These are phyloP conservation scores for Heliconius hermathena DNA, from an alignment of 1,140 invertebrate species.

Conservation along the genomic window DNA sequence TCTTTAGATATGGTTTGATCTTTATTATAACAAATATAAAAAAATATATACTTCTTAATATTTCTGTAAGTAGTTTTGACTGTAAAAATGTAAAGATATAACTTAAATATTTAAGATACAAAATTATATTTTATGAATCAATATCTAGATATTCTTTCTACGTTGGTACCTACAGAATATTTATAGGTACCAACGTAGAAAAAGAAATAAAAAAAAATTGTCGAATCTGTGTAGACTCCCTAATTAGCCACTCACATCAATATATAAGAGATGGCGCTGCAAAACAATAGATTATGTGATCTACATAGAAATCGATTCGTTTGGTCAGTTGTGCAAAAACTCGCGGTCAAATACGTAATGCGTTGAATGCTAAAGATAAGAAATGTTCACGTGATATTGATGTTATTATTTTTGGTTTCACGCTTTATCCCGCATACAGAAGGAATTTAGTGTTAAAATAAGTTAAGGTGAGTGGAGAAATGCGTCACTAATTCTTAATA, in stretches of 20 bases:
- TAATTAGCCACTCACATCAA: conserved; percentile 29
- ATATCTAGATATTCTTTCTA: no score
- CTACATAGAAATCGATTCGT: conserved; percentile 39
- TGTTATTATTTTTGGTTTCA: background rate
- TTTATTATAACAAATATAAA: no score
- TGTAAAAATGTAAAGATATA: background rate
- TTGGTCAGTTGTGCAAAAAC: conserved; percentile 38
- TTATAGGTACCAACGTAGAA: background rate
- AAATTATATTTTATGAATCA: no score
- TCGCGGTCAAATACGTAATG: conserved; percentile 27
- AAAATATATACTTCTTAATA: no score
- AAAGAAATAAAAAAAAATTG: background rate
- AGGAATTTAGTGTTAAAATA: no score
- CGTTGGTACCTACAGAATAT: no score
- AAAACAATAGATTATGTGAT: conserved; percentile 43
- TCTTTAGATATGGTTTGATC: no score
- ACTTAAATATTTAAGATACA: no score
- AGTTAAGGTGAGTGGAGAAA: no score
- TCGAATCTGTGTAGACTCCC: background rate
- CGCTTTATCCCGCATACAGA: no score
- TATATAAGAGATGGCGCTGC: conserved; percentile 39
- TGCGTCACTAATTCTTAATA: no score
- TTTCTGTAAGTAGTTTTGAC: no score
- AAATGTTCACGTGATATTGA: background rate
- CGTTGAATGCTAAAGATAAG: conserved; percentile 25